These are phyloP conservation scores for Himalopsyche anomala DNA, from an alignment of 2,888 invertebrate species.

Conservation along the genomic window DNA sequence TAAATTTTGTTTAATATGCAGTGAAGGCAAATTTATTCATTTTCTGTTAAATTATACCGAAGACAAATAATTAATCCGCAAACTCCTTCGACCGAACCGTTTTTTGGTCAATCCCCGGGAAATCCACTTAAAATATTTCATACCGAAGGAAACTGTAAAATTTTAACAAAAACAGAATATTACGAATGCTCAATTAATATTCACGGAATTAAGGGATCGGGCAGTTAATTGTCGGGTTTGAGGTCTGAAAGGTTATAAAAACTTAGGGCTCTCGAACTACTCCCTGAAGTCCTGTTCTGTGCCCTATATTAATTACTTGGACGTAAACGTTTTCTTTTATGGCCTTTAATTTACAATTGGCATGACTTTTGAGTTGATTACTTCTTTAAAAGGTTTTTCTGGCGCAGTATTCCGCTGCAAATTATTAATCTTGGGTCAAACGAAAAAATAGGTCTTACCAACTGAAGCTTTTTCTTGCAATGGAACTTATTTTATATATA, in stretches of 20 bases:
- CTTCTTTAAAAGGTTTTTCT: conserved; percentile 4
- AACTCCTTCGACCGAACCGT: background rate
- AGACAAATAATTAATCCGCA: conserved; percentile 19
- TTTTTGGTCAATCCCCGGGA: background rate
- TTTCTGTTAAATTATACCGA: background rate
- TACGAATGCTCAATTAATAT: background rate
- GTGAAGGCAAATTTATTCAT: background rate
- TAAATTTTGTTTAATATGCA: too few relatives aligned
- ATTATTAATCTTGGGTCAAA: background rate
- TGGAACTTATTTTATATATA: too few relatives aligned
- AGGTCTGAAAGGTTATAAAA: conserved; percentile 24
- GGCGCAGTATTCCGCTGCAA: background rate
- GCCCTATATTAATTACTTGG: conserved; percentile 6
- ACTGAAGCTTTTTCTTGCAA: too few relatives aligned
- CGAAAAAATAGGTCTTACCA: background rate
- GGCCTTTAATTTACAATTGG: conserved; percentile 29
- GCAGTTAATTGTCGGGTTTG: conserved; percentile 30
- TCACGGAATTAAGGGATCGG: conserved; percentile 13
- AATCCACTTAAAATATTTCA: conserved; percentile 14
- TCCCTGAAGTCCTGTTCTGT: background rate
- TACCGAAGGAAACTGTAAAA: conserved; percentile 12
- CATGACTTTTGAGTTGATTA: conserved; percentile 21
- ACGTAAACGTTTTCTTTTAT: conserved; percentile 26
- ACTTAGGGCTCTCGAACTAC: background rate
- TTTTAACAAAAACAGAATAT: conserved; percentile 6